Percentiles rank a stretch among this genome's conserved stretches.
Conservation (phyloP, 2,888 invertebrate genomes). For the Actias luna region DNA sequence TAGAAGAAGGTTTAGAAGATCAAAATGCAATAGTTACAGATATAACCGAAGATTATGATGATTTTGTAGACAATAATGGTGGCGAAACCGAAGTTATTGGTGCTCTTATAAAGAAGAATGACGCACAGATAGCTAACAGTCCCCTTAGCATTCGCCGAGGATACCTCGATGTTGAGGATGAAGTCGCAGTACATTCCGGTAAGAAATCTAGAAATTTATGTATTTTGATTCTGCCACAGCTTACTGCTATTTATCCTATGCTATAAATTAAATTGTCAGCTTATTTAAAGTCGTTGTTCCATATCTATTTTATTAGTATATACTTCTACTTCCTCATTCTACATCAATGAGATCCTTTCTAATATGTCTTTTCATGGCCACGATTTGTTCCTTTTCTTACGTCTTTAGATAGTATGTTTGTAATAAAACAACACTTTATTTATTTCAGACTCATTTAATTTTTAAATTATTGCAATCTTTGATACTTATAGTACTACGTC, state of each 20-base stretch:
- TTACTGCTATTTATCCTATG: constrained; percentile 33
- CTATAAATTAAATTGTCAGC: neutral
- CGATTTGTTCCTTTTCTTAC: neutral
- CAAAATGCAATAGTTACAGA: constrained; percentile 62
- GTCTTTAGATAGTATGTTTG: neutral
- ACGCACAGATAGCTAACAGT: constrained; percentile 67
- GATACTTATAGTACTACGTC: neutral
- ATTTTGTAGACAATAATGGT: constrained; percentile 65
- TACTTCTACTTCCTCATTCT: neutral
- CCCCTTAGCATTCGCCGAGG: constrained; percentile 72
- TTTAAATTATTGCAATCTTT: no score
- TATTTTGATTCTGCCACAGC: constrained; percentile 20
- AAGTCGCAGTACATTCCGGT: constrained; percentile 88
- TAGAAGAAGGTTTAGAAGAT: constrained; percentile 72
- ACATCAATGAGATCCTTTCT: constrained; percentile 8
- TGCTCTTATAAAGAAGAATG: constrained; percentile 73
- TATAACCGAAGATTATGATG: constrained; percentile 67
- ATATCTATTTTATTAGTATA: neutral
- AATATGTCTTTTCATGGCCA: constrained; percentile 4
- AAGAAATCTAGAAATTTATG: constrained; percentile 43
- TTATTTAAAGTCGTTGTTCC: neutral
- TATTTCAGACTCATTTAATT: no score
- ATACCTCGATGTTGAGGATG: constrained; percentile 84
- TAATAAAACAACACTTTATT: neutral
- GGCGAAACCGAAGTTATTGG: constrained; percentile 68